Evolutionary conservation across 2,797 vertebrate species (phyloP).

Genomic region (Danio aesculapii): DNA sequence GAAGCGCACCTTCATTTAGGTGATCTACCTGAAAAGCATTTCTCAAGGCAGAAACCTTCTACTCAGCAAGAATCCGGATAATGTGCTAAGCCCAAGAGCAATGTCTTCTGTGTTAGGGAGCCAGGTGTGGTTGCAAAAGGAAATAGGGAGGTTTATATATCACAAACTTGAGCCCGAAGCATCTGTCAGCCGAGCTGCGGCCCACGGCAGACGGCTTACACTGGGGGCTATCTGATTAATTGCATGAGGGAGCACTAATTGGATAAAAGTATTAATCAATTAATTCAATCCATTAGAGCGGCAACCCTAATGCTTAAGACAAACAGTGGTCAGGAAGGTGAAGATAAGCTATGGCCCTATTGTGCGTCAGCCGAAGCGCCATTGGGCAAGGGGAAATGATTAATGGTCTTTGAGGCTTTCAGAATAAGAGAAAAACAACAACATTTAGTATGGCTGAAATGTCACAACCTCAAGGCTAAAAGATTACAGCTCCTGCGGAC

Average conservation of each 20-base stretch:
- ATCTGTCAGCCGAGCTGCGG: constrained; percentile 69
- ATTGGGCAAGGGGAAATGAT: constrained; percentile 61
- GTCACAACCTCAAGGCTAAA: constrained; percentile 65
- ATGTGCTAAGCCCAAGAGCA: constrained; percentile 59
- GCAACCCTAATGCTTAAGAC: constrained; percentile 78
- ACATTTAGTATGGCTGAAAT: constrained; percentile 67
- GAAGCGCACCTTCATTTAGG: constrained; percentile 32
- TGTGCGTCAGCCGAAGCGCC: constrained; percentile 54
- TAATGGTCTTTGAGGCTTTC: constrained; percentile 71
- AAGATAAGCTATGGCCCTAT: constrained; percentile 56
- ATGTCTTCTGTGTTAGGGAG: constrained; percentile 53
- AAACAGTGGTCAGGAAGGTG: constrained; percentile 71
- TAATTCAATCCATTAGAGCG: constrained; percentile 80
- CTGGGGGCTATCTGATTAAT: constrained; percentile 78
- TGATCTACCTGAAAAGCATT: constrained; percentile 55
- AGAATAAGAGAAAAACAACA: constrained; percentile 69
- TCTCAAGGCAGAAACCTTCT: constrained; percentile 54
- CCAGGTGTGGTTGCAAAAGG: constrained; percentile 60
- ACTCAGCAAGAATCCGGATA: constrained; percentile 67
- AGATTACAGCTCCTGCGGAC: constrained; percentile 64
- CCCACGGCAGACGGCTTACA: constrained; percentile 69
- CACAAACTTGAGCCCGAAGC: constrained; percentile 66
- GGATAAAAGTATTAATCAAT: constrained; percentile 85
- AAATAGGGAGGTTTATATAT: constrained; percentile 65
- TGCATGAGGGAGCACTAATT: constrained; percentile 84